Conservation (phyloP, 2,888 invertebrate genomes). For the Phania funesta region DNA sequence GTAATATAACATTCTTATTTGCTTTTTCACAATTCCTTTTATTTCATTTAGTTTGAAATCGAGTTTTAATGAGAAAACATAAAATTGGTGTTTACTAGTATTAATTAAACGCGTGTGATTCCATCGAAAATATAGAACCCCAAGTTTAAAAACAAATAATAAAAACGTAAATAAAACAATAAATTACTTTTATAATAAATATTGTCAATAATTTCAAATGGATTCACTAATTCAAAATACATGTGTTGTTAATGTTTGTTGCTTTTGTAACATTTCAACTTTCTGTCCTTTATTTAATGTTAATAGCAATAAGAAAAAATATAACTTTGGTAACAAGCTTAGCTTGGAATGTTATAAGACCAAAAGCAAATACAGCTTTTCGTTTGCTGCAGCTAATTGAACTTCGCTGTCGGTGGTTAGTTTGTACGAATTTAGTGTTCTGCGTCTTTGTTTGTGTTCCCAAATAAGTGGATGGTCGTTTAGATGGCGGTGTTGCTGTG, state of each 20-base stretch:
- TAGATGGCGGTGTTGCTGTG: neutral
- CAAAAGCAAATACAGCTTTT: conserved; percentile 9
- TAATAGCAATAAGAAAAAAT: conserved; percentile 9
- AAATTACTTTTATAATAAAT: no score
- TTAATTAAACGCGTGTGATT: conserved; percentile 16
- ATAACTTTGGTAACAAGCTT: conserved; percentile 41
- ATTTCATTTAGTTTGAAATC: conserved; percentile 55
- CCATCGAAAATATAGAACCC: neutral
- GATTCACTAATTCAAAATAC: neutral
- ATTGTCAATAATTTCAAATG: neutral
- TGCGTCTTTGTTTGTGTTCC: neutral
- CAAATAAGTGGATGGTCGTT: conserved; percentile 7
- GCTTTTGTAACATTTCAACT: neutral
- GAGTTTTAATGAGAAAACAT: conserved; percentile 23
- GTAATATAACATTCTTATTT: conserved; percentile 25
- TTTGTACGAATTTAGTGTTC: neutral
- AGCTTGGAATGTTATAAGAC: conserved; percentile 33
- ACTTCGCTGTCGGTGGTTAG: neutral
- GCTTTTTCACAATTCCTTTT: conserved; percentile 36
- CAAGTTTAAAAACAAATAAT: conserved; percentile 12
- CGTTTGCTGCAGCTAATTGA: neutral
- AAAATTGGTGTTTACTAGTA: neutral
- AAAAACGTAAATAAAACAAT: conserved; percentile 37
- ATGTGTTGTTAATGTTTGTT: neutral
- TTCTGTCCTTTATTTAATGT: conserved; percentile 16